phyloP scores from a whole-genome alignment of 2,888 invertebrate genomes.

The Acanthococcus lagerstroemiae region DNA sequence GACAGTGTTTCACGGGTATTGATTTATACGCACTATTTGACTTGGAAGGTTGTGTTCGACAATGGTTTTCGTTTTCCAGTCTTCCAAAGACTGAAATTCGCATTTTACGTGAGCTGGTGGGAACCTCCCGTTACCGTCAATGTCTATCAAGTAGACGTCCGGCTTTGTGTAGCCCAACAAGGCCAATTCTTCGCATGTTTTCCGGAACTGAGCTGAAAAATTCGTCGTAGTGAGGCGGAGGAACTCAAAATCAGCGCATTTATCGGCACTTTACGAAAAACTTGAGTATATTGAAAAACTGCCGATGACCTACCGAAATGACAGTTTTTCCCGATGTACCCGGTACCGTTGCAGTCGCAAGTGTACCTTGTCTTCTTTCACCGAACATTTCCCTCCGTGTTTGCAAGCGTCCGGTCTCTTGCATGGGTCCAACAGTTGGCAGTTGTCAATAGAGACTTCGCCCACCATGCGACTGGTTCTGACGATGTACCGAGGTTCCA shows the following conservation, averaged over 20 bases:
- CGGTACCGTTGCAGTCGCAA: conserved; percentile 82
- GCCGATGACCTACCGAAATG: conserved; percentile 64
- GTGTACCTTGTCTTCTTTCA: conserved; percentile 75
- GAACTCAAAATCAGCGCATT: no score
- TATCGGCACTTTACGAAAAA: no score
- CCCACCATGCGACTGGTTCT: conserved; percentile 75
- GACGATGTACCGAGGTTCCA: conserved; percentile 71
- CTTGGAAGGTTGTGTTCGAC: conserved; percentile 85
- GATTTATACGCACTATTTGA: conserved; percentile 60
- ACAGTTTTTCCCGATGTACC: conserved; percentile 87
- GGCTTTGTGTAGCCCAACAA: conserved; percentile 78
- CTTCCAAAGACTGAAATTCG: conserved; percentile 78
- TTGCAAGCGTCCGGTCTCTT: conserved; percentile 83
- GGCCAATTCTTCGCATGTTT: conserved; percentile 86
- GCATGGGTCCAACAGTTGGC: conserved; percentile 81
- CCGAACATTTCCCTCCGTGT: conserved; percentile 82
- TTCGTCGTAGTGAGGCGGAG: neutral
- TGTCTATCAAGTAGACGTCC: conserved; percentile 84
- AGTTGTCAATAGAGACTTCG: conserved; percentile 81
- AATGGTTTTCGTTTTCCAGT: conserved; percentile 72
- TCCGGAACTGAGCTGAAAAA: conserved; percentile 64
- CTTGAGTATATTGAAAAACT: no score
- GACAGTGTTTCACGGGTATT: no score
- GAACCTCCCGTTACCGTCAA: conserved; percentile 85
- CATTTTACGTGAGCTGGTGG: conserved; percentile 87